Conservation (phyloP, 2,797 vertebrate species). For the Percopsis omiscomaycus region DNA sequence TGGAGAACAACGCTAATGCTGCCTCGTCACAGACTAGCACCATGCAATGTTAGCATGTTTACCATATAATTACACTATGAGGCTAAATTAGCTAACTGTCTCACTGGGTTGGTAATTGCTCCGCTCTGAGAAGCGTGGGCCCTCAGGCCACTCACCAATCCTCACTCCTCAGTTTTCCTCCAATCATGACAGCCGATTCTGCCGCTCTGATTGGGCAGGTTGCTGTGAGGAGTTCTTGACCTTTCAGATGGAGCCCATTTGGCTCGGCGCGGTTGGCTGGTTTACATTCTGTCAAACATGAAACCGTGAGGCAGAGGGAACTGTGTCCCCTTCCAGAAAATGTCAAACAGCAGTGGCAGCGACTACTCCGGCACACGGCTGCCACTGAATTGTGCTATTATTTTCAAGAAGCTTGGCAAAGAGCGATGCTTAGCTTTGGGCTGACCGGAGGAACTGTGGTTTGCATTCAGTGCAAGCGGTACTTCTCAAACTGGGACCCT, state of each 20-base stretch:
- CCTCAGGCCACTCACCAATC: conserved; percentile 34
- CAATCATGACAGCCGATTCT: conserved; percentile 49
- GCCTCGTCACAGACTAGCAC: conserved; percentile 17
- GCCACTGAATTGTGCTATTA: conserved; percentile 37
- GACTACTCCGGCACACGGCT: conserved; percentile 35
- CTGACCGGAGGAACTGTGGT: conserved; percentile 58
- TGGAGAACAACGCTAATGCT: conserved; percentile 15
- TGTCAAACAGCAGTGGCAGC: conserved; percentile 63
- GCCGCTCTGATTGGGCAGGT: conserved; percentile 56
- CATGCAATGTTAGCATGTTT: conserved; percentile 29
- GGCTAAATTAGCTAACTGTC: conserved; percentile 49
- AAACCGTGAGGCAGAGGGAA: conserved; percentile 59
- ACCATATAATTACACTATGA: conserved; percentile 24
- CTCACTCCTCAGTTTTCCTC: conserved; percentile 33
- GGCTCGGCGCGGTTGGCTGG: conserved; percentile 65
- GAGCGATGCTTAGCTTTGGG: conserved; percentile 54
- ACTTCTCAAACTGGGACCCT: too few relatives aligned
- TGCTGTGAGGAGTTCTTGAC: conserved; percentile 63
- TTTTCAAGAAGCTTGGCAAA: conserved; percentile 56
- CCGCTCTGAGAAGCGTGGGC: conserved; percentile 42
- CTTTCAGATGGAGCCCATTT: conserved; percentile 68
- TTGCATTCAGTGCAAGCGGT: conserved; percentile 53
- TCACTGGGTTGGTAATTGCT: conserved; percentile 51
- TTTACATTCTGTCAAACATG: conserved; percentile 74
- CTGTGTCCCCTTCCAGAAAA: conserved; percentile 53